Evolutionary conservation across 2,888 invertebrate species (phyloP).

Genomic region (Exocentrus adspersus): DNA sequence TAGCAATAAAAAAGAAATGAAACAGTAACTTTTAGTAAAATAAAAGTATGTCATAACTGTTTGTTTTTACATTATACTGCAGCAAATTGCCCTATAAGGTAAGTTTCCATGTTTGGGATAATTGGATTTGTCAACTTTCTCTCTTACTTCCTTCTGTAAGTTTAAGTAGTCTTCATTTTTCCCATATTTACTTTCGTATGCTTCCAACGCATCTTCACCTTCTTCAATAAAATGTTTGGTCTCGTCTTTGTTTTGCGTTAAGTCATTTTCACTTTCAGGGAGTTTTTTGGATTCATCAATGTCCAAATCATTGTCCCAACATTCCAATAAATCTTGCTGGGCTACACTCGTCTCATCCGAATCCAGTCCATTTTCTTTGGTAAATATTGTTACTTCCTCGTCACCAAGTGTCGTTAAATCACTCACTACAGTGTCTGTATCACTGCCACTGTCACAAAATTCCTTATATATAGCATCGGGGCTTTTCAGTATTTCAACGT

Average conservation of each 20-base stretch:
- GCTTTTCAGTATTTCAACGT: slow-evolving; percentile 61
- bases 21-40: too few relatives aligned
- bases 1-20: neutral
- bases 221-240: slow-evolving; percentile 36
- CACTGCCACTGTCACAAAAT: slow-evolving; percentile 50
- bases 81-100: slow-evolving; percentile 61
- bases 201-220: slow-evolving; percentile 52
- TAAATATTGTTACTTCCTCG: slow-evolving; percentile 49
- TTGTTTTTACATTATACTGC: slow-evolving; percentile 58
- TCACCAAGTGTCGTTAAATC: slow-evolving; percentile 37
- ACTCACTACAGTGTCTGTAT: slow-evolving; percentile 46
- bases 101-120: slow-evolving; percentile 54
- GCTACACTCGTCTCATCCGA: slow-evolving; percentile 54
- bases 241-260: slow-evolving; percentile 11
- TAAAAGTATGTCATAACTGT: too few relatives aligned
- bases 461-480: slow-evolving; percentile 59
- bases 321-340: slow-evolving; percentile 64
- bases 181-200: slow-evolving; percentile 62
- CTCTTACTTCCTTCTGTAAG: slow-evolving; percentile 53
- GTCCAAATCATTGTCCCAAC: slow-evolving; percentile 61
- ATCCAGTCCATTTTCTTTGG: slow-evolving; percentile 24
- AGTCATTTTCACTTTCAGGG: slow-evolving; percentile 12
- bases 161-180: slow-evolving; percentile 59
- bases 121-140: slow-evolving; percentile 39
- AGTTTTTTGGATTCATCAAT: slow-evolving; percentile 17